Conservation (phyloP, 2,888 invertebrate genomes). For the Mechanitis mazaeus region DNA sequence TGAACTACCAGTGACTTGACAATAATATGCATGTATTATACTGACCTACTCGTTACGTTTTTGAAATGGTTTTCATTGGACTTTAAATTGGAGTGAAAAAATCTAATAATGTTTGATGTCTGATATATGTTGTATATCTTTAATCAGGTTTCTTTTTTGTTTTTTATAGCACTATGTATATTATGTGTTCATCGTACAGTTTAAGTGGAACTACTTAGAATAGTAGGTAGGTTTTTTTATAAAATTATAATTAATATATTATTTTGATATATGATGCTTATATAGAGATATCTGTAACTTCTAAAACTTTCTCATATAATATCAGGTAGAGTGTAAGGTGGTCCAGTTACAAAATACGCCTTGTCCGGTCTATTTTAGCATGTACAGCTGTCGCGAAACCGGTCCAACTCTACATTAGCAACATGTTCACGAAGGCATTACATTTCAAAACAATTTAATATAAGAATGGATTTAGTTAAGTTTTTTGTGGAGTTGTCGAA, state of each 20-base stretch:
- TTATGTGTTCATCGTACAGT: no score
- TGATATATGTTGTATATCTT: no score
- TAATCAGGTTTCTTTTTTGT: no score
- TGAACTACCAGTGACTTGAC: constrained; percentile 54
- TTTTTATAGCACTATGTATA: no score
- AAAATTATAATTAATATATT: neutral
- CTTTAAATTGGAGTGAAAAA: constrained; percentile 15
- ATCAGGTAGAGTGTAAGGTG: constrained; percentile 53
- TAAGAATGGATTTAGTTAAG: constrained; percentile 1
- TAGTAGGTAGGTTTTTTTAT: no score
- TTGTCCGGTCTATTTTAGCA: constrained; percentile 34
- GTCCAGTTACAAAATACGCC: constrained; percentile 55
- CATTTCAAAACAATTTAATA: constrained; percentile 8
- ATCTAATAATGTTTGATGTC: neutral
- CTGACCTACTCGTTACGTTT: constrained; percentile 39
- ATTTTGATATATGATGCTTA: neutral
- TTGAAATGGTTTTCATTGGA: constrained; percentile 13
- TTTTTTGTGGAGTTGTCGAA: neutral
- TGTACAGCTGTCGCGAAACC: constrained; percentile 33
- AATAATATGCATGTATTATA: constrained; percentile 34
- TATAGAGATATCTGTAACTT: neutral
- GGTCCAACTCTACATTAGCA: constrained; percentile 28
- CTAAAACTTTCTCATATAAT: constrained; percentile 24
- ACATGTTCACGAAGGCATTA: constrained; percentile 13
- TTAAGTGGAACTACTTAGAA: no score